Percentiles rank a stretch among this genome's conserved stretches.
Conservation (phyloP, 2,888 invertebrate genomes). For the Dimorphilus gyrociliatus region DNA sequence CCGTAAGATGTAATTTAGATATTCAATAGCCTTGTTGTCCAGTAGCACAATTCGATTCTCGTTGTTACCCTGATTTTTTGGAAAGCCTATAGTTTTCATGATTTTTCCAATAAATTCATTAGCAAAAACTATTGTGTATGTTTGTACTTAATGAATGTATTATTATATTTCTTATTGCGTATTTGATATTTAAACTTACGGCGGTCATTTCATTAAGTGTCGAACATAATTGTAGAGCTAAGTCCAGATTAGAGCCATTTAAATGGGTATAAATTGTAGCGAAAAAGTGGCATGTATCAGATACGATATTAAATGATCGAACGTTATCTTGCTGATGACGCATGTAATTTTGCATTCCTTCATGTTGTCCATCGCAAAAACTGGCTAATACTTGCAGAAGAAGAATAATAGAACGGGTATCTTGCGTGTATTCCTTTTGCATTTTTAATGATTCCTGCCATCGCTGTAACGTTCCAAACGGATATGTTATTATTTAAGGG, state of each 20-base stretch:
- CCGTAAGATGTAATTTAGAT: slow-evolving; percentile 36
- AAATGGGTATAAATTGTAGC: slow-evolving; percentile 36
- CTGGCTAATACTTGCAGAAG: no score
- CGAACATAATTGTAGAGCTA: slow-evolving; percentile 33
- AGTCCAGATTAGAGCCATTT: slow-evolving; percentile 25
- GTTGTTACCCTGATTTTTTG: slow-evolving; percentile 36
- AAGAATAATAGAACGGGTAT: no score
- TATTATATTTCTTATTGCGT: no score
- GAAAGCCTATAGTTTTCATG: no score
- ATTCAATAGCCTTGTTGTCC: slow-evolving; percentile 36
- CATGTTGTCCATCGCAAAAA: no score
- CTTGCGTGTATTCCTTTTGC: no score
- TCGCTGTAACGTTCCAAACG: no score
- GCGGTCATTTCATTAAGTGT: slow-evolving; percentile 35
- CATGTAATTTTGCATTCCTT: slow-evolving; percentile 36
- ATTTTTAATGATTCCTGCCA: no score
- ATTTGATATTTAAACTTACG: slow-evolving; percentile 24
- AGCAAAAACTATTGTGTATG: no score
- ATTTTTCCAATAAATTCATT: no score
- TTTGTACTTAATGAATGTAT: no score
- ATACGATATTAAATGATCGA: slow-evolving; percentile 36
- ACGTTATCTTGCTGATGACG: slow-evolving; percentile 37
- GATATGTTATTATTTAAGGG: no score
- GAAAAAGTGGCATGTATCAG: slow-evolving; percentile 33
- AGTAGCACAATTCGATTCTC: slow-evolving; percentile 31